A percentile compares a stretch with the other conserved stretches of the same genome.
Evolutionary conservation across 2,888 invertebrate species (phyloP).

Genomic region (Conistra vaccinii): DNA sequence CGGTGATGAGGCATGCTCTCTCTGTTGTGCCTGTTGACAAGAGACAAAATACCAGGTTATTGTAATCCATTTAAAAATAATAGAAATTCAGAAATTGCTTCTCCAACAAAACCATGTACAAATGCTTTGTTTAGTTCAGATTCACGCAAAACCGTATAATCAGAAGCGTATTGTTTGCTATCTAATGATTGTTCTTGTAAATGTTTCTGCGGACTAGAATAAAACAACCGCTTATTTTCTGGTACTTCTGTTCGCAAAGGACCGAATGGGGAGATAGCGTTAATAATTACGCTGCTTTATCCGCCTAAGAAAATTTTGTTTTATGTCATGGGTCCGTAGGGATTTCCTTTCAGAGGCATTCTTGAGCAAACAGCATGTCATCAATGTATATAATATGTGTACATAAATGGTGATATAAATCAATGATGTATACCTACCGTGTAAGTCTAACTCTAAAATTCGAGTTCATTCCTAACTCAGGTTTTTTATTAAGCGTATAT

Average conservation of each 20-base stretch:
- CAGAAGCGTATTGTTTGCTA: slow-evolving; percentile 28
- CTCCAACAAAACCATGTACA: neutral
- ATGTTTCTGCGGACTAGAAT: slow-evolving; percentile 16
- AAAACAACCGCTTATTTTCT: slow-evolving; percentile 43
- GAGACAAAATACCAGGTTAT: slow-evolving; percentile 12
- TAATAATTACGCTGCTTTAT: slow-evolving; percentile 39
- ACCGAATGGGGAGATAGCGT: slow-evolving; percentile 50
- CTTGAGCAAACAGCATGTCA: neutral
- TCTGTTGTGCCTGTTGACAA: slow-evolving; percentile 95
- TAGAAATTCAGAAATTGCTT: neutral
- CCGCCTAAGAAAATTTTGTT: slow-evolving; percentile 19
- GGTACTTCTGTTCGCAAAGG: slow-evolving; percentile 40
- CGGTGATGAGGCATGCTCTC: slow-evolving; percentile 98
- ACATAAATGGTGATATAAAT: no score
- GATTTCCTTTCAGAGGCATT: slow-evolving; percentile 1
- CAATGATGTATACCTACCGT: slow-evolving; percentile 4
- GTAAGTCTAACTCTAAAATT: neutral
- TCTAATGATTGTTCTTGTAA: slow-evolving; percentile 24
- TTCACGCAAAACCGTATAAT: slow-evolving; percentile 9
- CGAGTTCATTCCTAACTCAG: neutral
- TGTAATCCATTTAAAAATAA: neutral
- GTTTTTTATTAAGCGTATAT: neutral
- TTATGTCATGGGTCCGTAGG: slow-evolving; percentile 9
- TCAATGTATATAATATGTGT: no score
- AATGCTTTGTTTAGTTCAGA: slow-evolving; percentile 22